Evolutionary conservation across 2,888 invertebrate species (phyloP).

Genomic region (Drosophila tanythrix): DNA sequence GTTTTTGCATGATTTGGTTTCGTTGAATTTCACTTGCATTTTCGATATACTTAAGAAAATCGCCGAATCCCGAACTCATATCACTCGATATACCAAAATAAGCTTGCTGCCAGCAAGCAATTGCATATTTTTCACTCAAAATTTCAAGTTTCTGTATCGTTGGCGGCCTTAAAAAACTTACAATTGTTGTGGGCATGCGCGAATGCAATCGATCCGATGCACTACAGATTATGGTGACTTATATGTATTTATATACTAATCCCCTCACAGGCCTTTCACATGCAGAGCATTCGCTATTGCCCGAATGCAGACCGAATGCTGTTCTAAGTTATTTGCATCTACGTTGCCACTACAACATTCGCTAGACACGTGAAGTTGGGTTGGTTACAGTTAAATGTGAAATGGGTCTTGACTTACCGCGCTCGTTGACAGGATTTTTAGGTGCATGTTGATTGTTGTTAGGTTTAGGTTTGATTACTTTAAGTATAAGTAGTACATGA

Average conservation of each 20-base stretch:
- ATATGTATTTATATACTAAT: neutral
- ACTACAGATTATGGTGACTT: constrained; percentile 31
- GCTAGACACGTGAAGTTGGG: constrained; percentile 46
- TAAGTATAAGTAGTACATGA: constrained; percentile 24
- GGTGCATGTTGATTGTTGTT: constrained; percentile 68
- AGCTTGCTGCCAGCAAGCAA: constrained; percentile 25
- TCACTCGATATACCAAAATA: constrained; percentile 7
- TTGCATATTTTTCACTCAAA: neutral
- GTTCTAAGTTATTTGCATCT: constrained; percentile 50
- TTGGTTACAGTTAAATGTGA: constrained; percentile 51
- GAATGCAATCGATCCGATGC: constrained; percentile 67
- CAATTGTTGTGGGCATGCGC: constrained; percentile 61
- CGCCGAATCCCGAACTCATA: neutral
- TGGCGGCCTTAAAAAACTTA: constrained; percentile 18
- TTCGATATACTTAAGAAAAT: constrained; percentile 58
- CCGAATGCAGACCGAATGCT: constrained; percentile 46
- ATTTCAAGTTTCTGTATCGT: constrained; percentile 60
- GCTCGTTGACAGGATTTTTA: constrained; percentile 63
- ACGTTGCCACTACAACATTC: constrained; percentile 59
- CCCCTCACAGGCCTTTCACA: constrained; percentile 39
- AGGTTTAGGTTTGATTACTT: constrained; percentile 41
- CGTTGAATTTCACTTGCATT: constrained; percentile 59
- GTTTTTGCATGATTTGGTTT: constrained; percentile 33
- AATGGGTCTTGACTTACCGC: constrained; percentile 74
- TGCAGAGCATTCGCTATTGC: constrained; percentile 45